Conservation (phyloP, 1,140 invertebrate genomes). For the Bemisia tabaci region DNA sequence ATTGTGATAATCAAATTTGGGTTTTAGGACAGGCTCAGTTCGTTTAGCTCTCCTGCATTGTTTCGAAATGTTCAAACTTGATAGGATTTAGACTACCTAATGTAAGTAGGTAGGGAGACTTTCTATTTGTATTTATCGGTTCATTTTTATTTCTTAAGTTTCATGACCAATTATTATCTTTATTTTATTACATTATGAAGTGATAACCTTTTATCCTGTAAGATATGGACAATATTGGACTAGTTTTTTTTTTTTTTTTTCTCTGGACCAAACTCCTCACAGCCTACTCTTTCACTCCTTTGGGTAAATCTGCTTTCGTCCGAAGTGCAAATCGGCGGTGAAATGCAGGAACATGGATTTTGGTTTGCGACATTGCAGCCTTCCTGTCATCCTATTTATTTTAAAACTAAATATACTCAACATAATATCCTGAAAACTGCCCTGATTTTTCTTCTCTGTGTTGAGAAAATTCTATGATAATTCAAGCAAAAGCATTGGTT, state of each 20-base stretch:
- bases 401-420: no score
- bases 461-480: no score
- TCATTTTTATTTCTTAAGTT: background rate
- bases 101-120: background rate
- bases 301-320: no score
- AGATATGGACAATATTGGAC: background rate
- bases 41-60: background rate
- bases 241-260: background rate
- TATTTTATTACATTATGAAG: background rate
- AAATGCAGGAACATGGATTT: no score
- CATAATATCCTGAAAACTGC: no score
- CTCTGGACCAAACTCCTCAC: background rate
- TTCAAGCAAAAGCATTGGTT: no score
- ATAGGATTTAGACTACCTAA: background rate
- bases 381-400: no score
- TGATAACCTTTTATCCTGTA: background rate
- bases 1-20: background rate
- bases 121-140: background rate
- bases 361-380: no score
- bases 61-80: background rate
- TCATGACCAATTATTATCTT: background rate
- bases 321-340: no score
- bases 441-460: no score
- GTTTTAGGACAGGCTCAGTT: background rate
- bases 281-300: no score